phyloP scores from a whole-genome alignment of 2,113 vertebrate species.

The Epinephelus lanceolatus region DNA sequence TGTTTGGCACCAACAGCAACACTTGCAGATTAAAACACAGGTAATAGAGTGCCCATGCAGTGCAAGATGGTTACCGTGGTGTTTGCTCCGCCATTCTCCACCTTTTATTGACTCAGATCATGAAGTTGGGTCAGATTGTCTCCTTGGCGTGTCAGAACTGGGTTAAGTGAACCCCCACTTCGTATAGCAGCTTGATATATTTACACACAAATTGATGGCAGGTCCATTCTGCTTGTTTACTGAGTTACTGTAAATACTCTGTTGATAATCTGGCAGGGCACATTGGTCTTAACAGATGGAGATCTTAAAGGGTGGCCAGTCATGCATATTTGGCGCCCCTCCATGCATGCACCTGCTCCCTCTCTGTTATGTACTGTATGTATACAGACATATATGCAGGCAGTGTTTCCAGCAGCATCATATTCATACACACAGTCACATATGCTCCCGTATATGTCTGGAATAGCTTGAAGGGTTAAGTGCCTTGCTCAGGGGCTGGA shows the following conservation, averaged over 20 bases:
- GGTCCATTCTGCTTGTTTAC: neutral
- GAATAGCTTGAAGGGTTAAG: conserved; percentile 13
- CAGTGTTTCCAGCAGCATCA: neutral
- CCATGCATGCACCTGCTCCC: conserved; percentile 40
- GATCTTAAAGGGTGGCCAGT: conserved; percentile 42
- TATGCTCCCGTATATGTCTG: neutral
- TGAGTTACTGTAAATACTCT: conserved; percentile 17
- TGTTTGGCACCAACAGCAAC: conserved; percentile 19
- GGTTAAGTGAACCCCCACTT: conserved; percentile 44
- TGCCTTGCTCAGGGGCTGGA: conserved; percentile 24
- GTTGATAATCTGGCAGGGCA: conserved; percentile 29
- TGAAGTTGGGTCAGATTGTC: conserved; percentile 15
- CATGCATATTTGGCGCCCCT: conserved; percentile 48
- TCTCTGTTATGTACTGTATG: conserved; percentile 21
- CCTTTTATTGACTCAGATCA: conserved; percentile 13
- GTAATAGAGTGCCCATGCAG: conserved; percentile 27
- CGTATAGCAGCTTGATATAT: conserved; percentile 21
- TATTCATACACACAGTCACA: neutral
- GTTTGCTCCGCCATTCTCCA: conserved; percentile 18
- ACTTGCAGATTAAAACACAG: conserved; percentile 35
- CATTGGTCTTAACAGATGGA: conserved; percentile 55
- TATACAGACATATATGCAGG: neutral
- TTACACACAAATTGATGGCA: conserved; percentile 36
- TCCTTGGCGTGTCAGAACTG: conserved; percentile 16
- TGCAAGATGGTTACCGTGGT: neutral